These are phyloP conservation scores for Gymnopithys bicolor DNA, from an alignment of 2,797 vertebrate species.

Conservation along the genomic window DNA sequence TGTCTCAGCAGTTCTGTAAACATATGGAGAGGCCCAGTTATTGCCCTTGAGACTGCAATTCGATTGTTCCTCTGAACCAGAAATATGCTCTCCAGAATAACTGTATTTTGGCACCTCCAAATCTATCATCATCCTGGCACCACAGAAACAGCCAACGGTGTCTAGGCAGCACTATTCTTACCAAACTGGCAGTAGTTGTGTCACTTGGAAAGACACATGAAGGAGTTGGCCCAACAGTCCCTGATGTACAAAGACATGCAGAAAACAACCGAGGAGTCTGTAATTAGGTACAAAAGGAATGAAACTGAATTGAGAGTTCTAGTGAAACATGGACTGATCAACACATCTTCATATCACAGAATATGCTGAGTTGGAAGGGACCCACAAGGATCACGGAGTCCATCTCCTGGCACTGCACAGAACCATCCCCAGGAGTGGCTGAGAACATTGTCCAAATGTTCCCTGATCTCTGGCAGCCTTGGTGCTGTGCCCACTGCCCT, in stretches of 20 bases:
- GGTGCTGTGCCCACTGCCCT: neutral
- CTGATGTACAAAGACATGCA: neutral
- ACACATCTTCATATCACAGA: neutral
- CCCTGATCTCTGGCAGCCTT: neutral
- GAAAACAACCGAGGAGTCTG: neutral
- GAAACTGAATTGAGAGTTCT: neutral
- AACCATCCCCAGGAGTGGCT: neutral
- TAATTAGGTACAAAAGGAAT: neutral
- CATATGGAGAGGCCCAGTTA: neutral
- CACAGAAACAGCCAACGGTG: neutral
- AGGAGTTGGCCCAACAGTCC: neutral
- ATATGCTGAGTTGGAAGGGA: neutral
- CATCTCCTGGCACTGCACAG: neutral
- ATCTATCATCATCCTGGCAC: neutral
- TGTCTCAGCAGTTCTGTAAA: neutral
- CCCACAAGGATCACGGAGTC: neutral
- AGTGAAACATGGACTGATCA: neutral
- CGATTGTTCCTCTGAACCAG: neutral
- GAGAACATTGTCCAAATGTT: neutral
- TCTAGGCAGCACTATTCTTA: neutral
- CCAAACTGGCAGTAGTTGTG: neutral
- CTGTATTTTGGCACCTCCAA: neutral
- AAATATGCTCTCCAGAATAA: neutral
- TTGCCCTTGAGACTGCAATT: neutral
- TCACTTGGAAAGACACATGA: neutral